A percentile compares a stretch with the other conserved stretches of the same genome.
Conservation (phyloP, 2,888 invertebrate genomes). For the Drosophila merina region DNA sequence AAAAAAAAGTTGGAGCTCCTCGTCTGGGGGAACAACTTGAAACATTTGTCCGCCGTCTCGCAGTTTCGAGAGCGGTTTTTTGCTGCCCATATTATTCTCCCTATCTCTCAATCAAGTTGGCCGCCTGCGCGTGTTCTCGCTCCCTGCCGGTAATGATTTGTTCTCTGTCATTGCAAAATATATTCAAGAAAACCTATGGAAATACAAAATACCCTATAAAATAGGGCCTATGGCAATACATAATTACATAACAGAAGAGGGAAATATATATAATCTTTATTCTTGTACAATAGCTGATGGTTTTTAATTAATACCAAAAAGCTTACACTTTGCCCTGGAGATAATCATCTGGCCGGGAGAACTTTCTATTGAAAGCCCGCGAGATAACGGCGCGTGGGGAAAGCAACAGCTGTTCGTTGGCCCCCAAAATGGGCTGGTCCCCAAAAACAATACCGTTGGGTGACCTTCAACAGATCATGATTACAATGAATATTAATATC, state of each 20-base stretch:
- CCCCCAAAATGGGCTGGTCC: constrained; percentile 19
- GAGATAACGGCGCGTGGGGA: constrained; percentile 13
- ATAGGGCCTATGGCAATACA: neutral
- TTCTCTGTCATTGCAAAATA: constrained; percentile 24
- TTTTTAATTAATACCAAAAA: constrained; percentile 25
- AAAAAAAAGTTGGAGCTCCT: constrained; percentile 30
- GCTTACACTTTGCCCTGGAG: constrained; percentile 65
- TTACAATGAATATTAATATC: neutral
- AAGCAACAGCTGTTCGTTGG: constrained; percentile 17
- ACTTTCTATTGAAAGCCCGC: constrained; percentile 24
- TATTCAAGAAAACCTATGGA: neutral
- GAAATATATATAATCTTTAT: neutral
- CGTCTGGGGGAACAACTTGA: constrained; percentile 56
- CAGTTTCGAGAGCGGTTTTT: constrained; percentile 25
- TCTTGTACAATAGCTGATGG: too few species aligned
- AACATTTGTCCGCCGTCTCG: constrained; percentile 58
- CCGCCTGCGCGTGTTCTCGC: constrained; percentile 48
- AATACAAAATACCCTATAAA: neutral
- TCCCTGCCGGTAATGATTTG: constrained; percentile 49
- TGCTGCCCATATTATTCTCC: constrained; percentile 16
- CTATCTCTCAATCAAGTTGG: constrained; percentile 36
- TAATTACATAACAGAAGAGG: neutral
- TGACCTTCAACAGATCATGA: neutral
- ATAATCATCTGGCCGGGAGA: constrained; percentile 12
- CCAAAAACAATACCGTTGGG: neutral